phyloP scores from a whole-genome alignment of 2,113 vertebrate genomes.

The Dolichotis patagonum region DNA sequence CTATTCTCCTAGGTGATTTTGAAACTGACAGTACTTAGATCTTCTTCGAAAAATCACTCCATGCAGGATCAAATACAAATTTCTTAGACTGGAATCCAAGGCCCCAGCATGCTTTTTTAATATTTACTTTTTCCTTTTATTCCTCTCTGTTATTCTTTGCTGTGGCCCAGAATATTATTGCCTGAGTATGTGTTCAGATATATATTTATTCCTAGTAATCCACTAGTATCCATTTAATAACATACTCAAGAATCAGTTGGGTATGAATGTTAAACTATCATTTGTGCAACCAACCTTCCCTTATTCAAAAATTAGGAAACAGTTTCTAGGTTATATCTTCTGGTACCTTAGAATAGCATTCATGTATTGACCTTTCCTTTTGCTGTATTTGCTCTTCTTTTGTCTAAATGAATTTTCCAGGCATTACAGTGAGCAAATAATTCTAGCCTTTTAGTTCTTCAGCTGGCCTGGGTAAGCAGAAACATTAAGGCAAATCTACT shows the following conservation, averaged over 20 bases:
- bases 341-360: neutral
- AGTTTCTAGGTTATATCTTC: neutral
- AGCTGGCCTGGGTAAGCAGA: conserved; percentile 58
- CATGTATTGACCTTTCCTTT: conserved; percentile 28
- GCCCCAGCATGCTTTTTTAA: neutral
- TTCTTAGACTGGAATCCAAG: neutral
- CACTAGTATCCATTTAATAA: conserved; percentile 32
- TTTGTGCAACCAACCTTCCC: neutral
- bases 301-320: neutral
- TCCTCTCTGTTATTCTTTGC: neutral
- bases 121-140: neutral
- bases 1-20: neutral
- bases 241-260: conserved; percentile 30
- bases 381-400: neutral
- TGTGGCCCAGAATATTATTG: neutral
- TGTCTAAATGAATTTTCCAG: conserved; percentile 60
- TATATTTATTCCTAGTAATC: conserved; percentile 44
- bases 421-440: conserved; percentile 44
- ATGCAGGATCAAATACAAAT: neutral
- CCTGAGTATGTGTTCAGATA: conserved; percentile 12
- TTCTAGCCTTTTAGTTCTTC: conserved; percentile 46
- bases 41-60: neutral
- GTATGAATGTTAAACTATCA: conserved; percentile 28
- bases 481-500: conserved; percentile 11
- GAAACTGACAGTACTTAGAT: neutral